Conservation (phyloP, 64 coral and sea anemone genomes). For the Actinia tenebrosa region DNA sequence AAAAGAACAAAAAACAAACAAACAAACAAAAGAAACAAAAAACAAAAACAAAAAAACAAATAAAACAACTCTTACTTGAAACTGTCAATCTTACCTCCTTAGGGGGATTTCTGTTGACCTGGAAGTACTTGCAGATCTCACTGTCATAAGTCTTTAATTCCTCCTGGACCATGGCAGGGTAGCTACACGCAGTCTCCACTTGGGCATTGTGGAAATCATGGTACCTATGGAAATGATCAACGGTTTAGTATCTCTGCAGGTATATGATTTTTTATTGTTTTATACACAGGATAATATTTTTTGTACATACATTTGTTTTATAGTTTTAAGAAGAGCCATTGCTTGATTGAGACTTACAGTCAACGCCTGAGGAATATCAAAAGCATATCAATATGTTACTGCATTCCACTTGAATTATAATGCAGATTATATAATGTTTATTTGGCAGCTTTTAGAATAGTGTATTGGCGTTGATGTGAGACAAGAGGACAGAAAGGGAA, state of each 20-base stretch:
- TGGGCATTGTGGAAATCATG: conserved; percentile 54
- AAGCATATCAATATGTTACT: neutral
- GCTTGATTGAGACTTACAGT: conserved; percentile 63
- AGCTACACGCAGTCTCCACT: conserved; percentile 41
- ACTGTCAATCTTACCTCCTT: neutral
- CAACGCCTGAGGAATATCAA: conserved; percentile 37
- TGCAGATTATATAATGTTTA: too few species aligned
- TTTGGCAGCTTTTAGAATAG: too few species aligned
- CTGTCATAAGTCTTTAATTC: conserved; percentile 57
- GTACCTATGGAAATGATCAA: conserved; percentile 28
- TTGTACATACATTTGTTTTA: conserved; percentile 67
- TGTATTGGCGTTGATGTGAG: too few species aligned
- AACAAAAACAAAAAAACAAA: too few species aligned
- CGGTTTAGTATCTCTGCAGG: too few species aligned
- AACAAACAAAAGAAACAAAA: neutral
- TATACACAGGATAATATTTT: neutral
- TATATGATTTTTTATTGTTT: too few species aligned
- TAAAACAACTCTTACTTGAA: neutral
- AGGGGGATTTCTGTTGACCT: conserved; percentile 31
- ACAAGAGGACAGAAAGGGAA: too few species aligned
- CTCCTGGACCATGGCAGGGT: conserved; percentile 49
- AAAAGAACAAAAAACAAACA: too few species aligned
- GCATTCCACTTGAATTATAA: too few species aligned
- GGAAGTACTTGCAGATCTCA: conserved; percentile 71
- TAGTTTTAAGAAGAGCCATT: conserved; percentile 50